A percentile compares a stretch with the other conserved stretches of the same genome.
These are phyloP conservation scores for Stenopsyche tienmushanensis DNA, from an alignment of 1,140 invertebrate species.

Conservation along the genomic window DNA sequence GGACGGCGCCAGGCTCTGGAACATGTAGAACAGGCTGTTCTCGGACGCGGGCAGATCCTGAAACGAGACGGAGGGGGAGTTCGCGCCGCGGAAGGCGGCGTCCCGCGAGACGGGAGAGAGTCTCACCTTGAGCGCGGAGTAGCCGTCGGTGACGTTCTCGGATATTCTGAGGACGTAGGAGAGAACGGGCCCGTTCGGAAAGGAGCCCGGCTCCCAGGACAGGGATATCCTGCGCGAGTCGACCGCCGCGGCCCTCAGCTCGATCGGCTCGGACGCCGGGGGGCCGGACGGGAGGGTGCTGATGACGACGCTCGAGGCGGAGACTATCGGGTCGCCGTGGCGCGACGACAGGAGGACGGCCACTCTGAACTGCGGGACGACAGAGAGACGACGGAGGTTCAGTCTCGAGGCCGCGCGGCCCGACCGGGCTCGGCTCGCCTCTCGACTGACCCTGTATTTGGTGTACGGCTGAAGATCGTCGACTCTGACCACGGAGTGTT, in stretches of 20 bases:
- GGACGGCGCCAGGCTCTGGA: constrained; percentile 73
- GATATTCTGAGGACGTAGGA: constrained; percentile 76
- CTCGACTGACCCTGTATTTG: constrained; percentile 79
- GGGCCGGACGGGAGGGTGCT: constrained; percentile 72
- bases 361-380: constrained; percentile 88
- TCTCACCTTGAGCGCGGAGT: constrained; percentile 64
- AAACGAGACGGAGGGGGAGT: too few relatives aligned
- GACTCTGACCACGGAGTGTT: constrained; percentile 68
- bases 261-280: constrained; percentile 70
- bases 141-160: constrained; percentile 59
- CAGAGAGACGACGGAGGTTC: too few relatives aligned
- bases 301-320: constrained; percentile 77
- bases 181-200: constrained; percentile 83
- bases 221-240: constrained; percentile 82
- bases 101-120: too few relatives aligned
- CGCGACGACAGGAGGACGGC: constrained; percentile 67
- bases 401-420: too few relatives aligned
- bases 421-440: too few relatives aligned
- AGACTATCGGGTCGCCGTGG: constrained; percentile 71
- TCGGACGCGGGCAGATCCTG: constrained; percentile 73
- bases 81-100: too few relatives aligned
- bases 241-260: constrained; percentile 74
- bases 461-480: constrained; percentile 82
- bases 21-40: constrained; percentile 71
- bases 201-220: constrained; percentile 83